A percentile compares a stretch with the other conserved stretches of the same genome.
These are phyloP conservation scores for Drosophila nigrodunni DNA, from an alignment of 1,140 invertebrate species.

Conservation along the genomic window DNA sequence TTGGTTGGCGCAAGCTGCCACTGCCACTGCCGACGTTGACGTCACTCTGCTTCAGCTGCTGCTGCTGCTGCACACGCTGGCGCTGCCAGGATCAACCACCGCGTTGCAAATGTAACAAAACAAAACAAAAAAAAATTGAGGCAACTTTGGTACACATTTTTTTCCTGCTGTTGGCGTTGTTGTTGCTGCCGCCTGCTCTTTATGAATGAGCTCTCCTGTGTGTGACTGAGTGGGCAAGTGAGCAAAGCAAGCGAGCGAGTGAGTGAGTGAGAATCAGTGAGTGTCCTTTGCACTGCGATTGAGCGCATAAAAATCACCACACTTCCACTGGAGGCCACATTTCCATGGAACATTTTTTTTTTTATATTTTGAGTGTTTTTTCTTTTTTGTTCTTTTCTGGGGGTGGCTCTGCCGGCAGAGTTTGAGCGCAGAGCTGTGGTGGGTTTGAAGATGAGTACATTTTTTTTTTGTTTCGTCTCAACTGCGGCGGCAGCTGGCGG, in stretches of 20 bases:
- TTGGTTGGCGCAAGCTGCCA: slow-evolving; percentile 70
- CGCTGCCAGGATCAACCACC: slow-evolving; percentile 57
- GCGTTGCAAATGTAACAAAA: slow-evolving; percentile 27
- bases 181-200: slow-evolving; percentile 26
- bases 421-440: slow-evolving; percentile 46
- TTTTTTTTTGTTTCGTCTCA: slow-evolving; percentile 32
- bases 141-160: slow-evolving; percentile 19
- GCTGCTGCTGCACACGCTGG: slow-evolving; percentile 10
- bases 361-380: slow-evolving; percentile 43
- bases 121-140: slow-evolving; percentile 29
- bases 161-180: not conserved
- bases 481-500: slow-evolving; percentile 28
- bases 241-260: slow-evolving; percentile 7
- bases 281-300: slow-evolving; percentile 22
- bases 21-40: slow-evolving; percentile 28
- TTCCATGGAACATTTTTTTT: slow-evolving; percentile 37
- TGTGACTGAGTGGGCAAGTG: slow-evolving; percentile 20
- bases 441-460: slow-evolving; percentile 38
- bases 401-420: slow-evolving; percentile 38
- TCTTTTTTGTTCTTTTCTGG: slow-evolving; percentile 20
- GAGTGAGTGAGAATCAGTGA: slow-evolving; percentile 28
- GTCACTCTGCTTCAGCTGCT: slow-evolving; percentile 8
- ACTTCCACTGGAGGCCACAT: slow-evolving; percentile 41
- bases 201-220: slow-evolving; percentile 42
- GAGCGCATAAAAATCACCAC: slow-evolving; percentile 47